A percentile compares a stretch with the other conserved stretches of the same genome.
phyloP scores from a whole-genome alignment of 2,113 vertebrate species.

The Forbesichthys papilliferus region DNA sequence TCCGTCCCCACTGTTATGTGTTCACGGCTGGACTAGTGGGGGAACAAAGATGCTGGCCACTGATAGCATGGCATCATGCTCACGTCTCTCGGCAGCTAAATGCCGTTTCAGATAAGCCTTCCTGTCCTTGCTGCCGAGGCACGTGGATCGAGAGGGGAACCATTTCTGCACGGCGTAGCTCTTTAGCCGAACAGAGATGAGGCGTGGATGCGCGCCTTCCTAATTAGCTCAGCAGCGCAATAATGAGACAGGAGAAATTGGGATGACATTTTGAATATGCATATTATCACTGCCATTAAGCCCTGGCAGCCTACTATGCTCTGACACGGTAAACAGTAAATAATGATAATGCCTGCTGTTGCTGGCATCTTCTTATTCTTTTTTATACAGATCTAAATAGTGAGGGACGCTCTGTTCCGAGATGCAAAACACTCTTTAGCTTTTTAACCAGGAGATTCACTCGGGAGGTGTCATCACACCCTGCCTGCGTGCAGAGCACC shows the following conservation, averaged over 20 bases:
- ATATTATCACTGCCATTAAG: conserved; percentile 44
- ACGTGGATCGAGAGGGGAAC: conserved; percentile 19
- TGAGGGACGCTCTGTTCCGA: too few relatives aligned
- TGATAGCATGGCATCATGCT: conserved; percentile 9
- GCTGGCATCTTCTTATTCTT: too few relatives aligned
- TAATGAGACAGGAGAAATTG: conserved; percentile 46
- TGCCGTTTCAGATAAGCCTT: conserved; percentile 42
- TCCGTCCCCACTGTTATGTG: too few relatives aligned
- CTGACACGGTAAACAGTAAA: conserved; percentile 35
- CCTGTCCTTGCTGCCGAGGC: conserved; percentile 12
- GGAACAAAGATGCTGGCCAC: neutral
- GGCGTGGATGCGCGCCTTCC: conserved; percentile 32
- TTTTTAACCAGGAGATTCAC: too few relatives aligned
- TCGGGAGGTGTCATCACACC: neutral
- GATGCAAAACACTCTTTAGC: neutral
- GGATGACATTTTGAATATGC: conserved; percentile 50
- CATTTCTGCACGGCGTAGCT: conserved; percentile 30
- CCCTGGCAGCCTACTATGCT: conserved; percentile 20
- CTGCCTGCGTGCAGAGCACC: neutral
- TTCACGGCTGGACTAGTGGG: too few relatives aligned
- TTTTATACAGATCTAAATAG: too few relatives aligned
- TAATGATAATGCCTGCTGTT: neutral
- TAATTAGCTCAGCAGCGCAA: conserved; percentile 52
- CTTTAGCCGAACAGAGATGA: conserved; percentile 48
- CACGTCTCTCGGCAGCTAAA: conserved; percentile 16